A percentile compares a stretch with the other conserved stretches of the same genome.
Evolutionary conservation across 2,113 vertebrate species (phyloP).

Genomic region (Albula glossodonta): DNA sequence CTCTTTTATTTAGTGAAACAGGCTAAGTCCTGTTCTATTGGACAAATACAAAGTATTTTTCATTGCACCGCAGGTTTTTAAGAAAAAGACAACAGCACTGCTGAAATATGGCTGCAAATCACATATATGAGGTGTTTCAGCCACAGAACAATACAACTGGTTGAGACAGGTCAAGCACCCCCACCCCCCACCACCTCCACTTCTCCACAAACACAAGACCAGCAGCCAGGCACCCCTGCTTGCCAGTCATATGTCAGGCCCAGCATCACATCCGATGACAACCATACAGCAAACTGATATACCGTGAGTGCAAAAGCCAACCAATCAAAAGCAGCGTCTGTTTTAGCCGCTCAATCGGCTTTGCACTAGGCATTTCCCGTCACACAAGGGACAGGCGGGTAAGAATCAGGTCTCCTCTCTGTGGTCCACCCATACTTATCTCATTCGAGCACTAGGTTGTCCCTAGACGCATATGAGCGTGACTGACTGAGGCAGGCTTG

Average conservation of each 20-base stretch:
- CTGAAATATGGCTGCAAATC: not conserved
- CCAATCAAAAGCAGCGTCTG: not conserved
- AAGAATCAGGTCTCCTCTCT: not conserved
- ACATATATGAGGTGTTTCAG: conserved; percentile 36
- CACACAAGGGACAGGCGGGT: not conserved
- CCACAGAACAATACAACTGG: conserved; percentile 47
- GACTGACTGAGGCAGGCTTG: not conserved
- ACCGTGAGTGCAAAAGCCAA: not conserved
- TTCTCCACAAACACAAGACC: conserved; percentile 7
- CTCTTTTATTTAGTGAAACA: not conserved
- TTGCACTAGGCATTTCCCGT: not conserved
- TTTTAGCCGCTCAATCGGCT: not conserved
- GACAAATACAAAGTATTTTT: not conserved
- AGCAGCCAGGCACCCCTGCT: not conserved
- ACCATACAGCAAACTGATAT: not conserved
- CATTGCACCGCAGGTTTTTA: not conserved
- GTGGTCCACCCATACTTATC: not conserved
- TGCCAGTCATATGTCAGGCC: not conserved
- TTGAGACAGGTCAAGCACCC: conserved; percentile 25
- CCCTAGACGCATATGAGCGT: not conserved
- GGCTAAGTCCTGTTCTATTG: not conserved
- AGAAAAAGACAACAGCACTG: not conserved
- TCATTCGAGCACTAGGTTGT: not conserved
- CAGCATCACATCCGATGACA: not conserved
- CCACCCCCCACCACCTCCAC: conserved; percentile 31